Evolutionary conservation across 1,140 invertebrate genomes (phyloP), one percentile per base, ranked within the genome.

Genomic region (Procambarus virginalis): DNA sequence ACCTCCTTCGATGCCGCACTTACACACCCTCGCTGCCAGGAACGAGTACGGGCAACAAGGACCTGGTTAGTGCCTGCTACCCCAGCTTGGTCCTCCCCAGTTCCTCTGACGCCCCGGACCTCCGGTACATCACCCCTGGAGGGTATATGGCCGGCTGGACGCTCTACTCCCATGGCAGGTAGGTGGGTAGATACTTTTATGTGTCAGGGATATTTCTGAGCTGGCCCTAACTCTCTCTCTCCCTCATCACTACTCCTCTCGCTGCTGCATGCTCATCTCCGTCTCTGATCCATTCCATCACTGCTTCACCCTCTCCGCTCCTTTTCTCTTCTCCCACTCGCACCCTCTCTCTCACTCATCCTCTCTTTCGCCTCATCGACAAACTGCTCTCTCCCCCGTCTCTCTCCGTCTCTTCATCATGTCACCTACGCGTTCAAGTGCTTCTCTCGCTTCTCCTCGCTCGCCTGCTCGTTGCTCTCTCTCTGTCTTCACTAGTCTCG

Each of bases 151-250:
- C 34, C 12, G 88, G 80, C 17, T 83, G 81, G 81, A 77, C 49
- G 12, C 81, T 83, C 9, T 84, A 75, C 73, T 90, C 86, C 20
- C 86, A 89, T 0, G 70, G 80, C 80, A 83, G 79, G 68, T 90
- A 55, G 34, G 76, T 64, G 60, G 34, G 1, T 34, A 34, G 34
- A 34, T 34, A 34, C 34, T 34, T 34, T 34, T 34, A 0, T 34
- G 0, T 34, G 0, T 34, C 34, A 34, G 34, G 34, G 34, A 34
- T 34, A 34, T 34, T 34, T 1, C 34, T 34, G 34, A 34, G 34
- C 34, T 0, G 34, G 34, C 34, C 34, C 34, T 34, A 34, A n/a
- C n/a, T 77, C 75, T 48, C 75, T 77, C 75, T 48, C 49, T 17
- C 45, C 76, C 22, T 2, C 45, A 9, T 46, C 6, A 10, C 45